Evolutionary conservation across 2,113 vertebrate genomes (phyloP).

Genomic region (Micromys minutus): DNA sequence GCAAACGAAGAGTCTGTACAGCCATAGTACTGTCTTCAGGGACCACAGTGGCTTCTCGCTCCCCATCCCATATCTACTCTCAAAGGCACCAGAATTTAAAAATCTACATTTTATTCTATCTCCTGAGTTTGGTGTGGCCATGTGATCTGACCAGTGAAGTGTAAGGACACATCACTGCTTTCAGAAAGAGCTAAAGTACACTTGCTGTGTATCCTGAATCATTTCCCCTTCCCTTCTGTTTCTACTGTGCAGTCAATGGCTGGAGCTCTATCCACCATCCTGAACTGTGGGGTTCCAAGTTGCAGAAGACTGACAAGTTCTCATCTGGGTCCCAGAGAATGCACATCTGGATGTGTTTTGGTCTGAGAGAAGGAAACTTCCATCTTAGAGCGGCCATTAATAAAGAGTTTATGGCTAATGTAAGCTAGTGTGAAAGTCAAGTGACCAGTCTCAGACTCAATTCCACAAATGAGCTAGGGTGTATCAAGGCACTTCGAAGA

Average conservation of each 20-base stretch:
- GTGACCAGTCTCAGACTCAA: not conserved
- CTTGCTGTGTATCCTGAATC: not conserved
- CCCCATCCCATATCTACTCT: not conserved
- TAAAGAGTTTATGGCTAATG: not conserved
- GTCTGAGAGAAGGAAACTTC: not conserved
- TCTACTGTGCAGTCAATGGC: not conserved
- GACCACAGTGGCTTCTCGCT: not conserved
- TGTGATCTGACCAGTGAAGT: not conserved
- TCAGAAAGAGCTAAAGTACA: conserved; percentile 3
- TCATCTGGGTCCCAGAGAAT: not conserved
- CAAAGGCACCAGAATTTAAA: not conserved
- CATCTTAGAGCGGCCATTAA: not conserved
- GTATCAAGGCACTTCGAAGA: not conserved
- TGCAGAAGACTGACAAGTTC: not conserved
- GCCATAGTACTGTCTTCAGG: not conserved
- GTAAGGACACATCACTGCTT: not conserved
- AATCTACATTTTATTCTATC: not conserved
- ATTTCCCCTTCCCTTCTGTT: not conserved
- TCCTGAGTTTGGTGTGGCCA: not conserved
- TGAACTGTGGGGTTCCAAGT: not conserved
- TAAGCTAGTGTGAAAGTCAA: conserved; percentile 14
- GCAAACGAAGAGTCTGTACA: not conserved
- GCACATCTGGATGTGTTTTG: not conserved
- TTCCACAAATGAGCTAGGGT: not conserved
- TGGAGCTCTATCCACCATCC: not conserved